Base-by-base conservation (phyloP, 2,113 vertebrate genomes). In the Eulemur macaco region DNA sequence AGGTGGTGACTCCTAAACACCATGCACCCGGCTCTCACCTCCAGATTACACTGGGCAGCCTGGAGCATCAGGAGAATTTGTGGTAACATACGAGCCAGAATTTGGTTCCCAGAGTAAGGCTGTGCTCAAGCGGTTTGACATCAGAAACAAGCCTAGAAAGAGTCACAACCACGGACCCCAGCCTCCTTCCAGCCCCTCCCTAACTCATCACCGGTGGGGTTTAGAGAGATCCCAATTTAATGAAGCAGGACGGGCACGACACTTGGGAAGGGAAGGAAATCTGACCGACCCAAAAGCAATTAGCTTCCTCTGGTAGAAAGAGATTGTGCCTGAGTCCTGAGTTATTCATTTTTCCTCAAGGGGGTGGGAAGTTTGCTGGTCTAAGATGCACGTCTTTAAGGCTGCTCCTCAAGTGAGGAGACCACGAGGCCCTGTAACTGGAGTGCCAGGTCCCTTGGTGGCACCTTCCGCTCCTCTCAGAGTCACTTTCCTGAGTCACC, bases 21-120 rank as follows among this genome's bases (percentile, higher is more conserved):
- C 9, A 1, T 37, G 42, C 10, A 39, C 4, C 9, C 6, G 9
- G 8, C 23, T 47, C 58, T 12, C 3, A 5, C 10, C 21, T 23
- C 18, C 42, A 8, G 5, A 23, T 47, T 78, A n/a, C 1, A 68
- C 25, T 3, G 1, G 13, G 2, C 31, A 69, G 63, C 37, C 73
- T 74, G 23, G 20, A 69, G 18, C 21, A 31, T 37, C 39, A 71
- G 31, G 45, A 63, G 47, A 52, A 54, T n/a, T 10, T 27, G 27
- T 37, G 77, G 31, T 21, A 29, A 39, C 0, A 20, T 60, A 11
- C 63, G 64, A 42, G 47, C 37, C 14, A 34, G 52, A 34, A 83
- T 52, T 60, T 4, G 52, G 42, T 89, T n/a, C 60, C 66, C 23
- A 56, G 14, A 83, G 50, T 45, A 47, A 20, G 64, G 42, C 29